These are phyloP conservation scores for Buphagus erythrorhynchus DNA, from an alignment of 2,797 vertebrate genomes.

Conservation along the genomic window DNA sequence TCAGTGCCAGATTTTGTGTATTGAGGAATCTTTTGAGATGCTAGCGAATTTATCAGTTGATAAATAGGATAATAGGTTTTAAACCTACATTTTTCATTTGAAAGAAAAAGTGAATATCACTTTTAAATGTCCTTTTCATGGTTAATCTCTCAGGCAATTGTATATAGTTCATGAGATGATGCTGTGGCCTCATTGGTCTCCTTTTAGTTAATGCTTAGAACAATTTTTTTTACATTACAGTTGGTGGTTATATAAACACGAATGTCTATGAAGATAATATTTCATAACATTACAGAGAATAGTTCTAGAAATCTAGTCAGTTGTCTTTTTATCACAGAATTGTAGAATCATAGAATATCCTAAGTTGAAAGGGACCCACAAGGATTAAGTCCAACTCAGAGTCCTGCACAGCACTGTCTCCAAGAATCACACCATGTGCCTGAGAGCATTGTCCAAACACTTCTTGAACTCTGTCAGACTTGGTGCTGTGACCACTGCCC, in stretches of 20 bases:
- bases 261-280: neutral
- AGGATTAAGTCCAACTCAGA: neutral
- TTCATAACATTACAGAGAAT: neutral
- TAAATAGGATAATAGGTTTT: neutral
- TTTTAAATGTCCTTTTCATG: neutral
- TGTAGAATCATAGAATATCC: neutral
- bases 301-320: neutral
- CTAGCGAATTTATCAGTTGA: neutral
- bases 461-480: neutral
- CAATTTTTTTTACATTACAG: neutral
- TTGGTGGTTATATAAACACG: neutral
- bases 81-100: neutral
- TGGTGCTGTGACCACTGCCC: neutral
- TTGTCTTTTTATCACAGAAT: neutral
- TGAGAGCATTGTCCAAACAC: neutral
- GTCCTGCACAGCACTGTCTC: neutral
- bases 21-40: neutral
- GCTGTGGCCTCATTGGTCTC: neutral
- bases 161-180: neutral
- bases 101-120: fast-evolving
- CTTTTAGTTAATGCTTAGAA: neutral
- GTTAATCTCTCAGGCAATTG: neutral
- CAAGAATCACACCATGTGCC: neutral
- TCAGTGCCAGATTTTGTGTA: neutral
- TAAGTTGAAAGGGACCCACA: neutral